A percentile compares a stretch with the other conserved stretches of the same genome.
Conservation (phyloP, 2,888 invertebrate species). For the Gryllus longicercus region DNA sequence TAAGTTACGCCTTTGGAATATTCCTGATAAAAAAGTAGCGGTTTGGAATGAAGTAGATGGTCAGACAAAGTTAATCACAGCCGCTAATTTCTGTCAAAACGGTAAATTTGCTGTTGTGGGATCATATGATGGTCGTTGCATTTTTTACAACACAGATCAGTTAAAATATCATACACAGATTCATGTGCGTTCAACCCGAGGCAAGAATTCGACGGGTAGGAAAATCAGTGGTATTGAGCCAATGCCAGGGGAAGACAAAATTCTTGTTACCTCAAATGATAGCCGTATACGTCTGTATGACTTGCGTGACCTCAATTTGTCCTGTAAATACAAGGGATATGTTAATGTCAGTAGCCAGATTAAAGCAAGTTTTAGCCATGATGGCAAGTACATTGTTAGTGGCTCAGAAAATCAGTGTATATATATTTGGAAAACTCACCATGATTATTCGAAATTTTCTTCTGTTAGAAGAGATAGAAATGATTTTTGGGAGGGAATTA, state of each 20-base stretch:
- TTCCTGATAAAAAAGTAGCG: constrained; percentile 94
- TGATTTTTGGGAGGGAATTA: constrained; percentile 96
- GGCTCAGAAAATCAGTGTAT: constrained; percentile 97
- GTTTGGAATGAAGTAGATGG: constrained; percentile 97
- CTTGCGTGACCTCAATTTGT: constrained; percentile 86
- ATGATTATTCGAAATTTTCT: constrained; percentile 92
- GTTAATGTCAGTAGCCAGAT: constrained; percentile 95
- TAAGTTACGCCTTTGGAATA: constrained; percentile 97
- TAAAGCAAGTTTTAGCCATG: constrained; percentile 94
- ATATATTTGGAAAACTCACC: constrained; percentile 97
- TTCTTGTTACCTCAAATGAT: constrained; percentile 95
- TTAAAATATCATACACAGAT: constrained; percentile 97
- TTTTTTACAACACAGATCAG: constrained; percentile 97
- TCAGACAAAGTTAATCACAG: constrained; percentile 91
- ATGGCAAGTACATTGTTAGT: constrained; percentile 94
- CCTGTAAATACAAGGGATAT: constrained; percentile 93
- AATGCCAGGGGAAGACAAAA: constrained; percentile 93
- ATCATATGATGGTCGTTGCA: constrained; percentile 96
- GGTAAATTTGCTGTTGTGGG: constrained; percentile 98
- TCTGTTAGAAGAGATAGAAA: constrained; percentile 90
- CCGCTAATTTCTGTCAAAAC: constrained; percentile 95
- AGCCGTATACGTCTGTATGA: constrained; percentile 95
- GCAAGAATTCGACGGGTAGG: constrained; percentile 88
- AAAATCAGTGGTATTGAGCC: constrained; percentile 98
- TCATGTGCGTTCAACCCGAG: constrained; percentile 91